Evolutionary conservation across 2,797 vertebrate genomes (phyloP), one percentile per base, ranked within the genome.

Genomic region (Galagoides demidoff): DNA sequence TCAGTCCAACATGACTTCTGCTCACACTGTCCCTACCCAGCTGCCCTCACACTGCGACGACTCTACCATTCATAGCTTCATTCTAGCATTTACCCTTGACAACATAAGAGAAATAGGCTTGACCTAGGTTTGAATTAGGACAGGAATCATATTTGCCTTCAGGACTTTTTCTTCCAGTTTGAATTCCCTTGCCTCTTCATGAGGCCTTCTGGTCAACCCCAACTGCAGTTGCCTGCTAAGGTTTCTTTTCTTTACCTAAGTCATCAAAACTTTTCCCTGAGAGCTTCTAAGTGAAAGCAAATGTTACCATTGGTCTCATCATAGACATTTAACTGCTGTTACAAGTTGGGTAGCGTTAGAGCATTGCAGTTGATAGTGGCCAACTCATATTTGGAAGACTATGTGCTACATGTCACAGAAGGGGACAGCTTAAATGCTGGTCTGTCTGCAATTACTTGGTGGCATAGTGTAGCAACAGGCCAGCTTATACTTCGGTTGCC

Each of bases 201-300:
- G 12, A 12, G 17, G 25, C 59, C 52, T 86, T 77, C 43, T 6
- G 27, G 66, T 85, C 43, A 49, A 12, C 55, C 64, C 27, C 31
- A 19, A 55, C 2, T 39, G 20, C 43, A 93, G 23, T 17, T 39
- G 29, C 20, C 29, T 29, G 39, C 23, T n/a, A 63, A 64, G 29
- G 20, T 85, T 66, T 66, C 39, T 66, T 71, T 52, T 83, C 52
- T 61, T 88, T 13, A 29, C 8, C 49, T 52, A 83, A 64, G 68
- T 45, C 81, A 71, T 59, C 57, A 71, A 83, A 79, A 85, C 27
- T 59, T 83, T 78, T 43, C 11, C 23, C 16, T 78, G 29, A 89
- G 71, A 84, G 45, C 61, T 74, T 71, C 68, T 43, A 85, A 59
- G 37, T 74, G 27, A 85, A 90, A 89, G 70, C 43, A 78, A 96